phyloP scores from a whole-genome alignment of 2,888 invertebrate genomes.

The Sialis lutaria region DNA sequence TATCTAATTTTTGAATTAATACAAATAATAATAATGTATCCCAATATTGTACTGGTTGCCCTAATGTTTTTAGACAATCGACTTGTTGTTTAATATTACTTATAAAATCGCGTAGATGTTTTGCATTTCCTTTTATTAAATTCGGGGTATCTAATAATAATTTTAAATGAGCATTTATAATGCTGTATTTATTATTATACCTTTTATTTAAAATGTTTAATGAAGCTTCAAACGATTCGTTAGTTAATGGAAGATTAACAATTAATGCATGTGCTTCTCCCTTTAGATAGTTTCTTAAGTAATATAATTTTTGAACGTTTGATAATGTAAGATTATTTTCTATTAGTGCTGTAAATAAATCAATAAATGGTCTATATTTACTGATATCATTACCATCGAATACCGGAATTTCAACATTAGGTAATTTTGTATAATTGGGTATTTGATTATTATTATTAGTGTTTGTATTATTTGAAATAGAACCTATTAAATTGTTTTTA shows the following conservation, averaged over 20 bases:
- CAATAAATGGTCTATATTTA: slow-evolving; percentile 6
- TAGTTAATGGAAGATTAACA: slow-evolving; percentile 6
- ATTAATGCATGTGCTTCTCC: slow-evolving; percentile 8
- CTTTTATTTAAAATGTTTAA: slow-evolving; percentile 5
- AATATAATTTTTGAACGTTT: slow-evolving; percentile 5
- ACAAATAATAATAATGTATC: slow-evolving; percentile 6
- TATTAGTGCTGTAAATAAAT: slow-evolving; percentile 6
- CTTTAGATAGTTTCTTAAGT: slow-evolving; percentile 7
- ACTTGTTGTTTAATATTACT: slow-evolving; percentile 7
- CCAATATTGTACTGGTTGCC: slow-evolving; percentile 1
- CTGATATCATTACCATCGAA: slow-evolving; percentile 4
- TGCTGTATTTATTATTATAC: slow-evolving; percentile 6
- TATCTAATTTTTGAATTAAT: slow-evolving; percentile 7
- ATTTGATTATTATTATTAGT: too few relatives aligned
- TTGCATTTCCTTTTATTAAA: slow-evolving; percentile 2
- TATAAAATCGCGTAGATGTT: slow-evolving; percentile 6
- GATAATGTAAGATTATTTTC: slow-evolving; percentile 2
- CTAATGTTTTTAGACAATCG: slow-evolving; percentile 7
- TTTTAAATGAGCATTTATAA: slow-evolving; percentile 7
- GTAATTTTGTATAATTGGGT: neutral
- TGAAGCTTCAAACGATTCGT: slow-evolving; percentile 6
- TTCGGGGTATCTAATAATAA: slow-evolving; percentile 6
- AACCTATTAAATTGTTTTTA: too few relatives aligned
- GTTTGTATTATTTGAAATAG: too few relatives aligned
- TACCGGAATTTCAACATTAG: slow-evolving; percentile 5